phyloP scores from a whole-genome alignment of 2,113 vertebrate genomes.

The Thinocorus orbignyianus region DNA sequence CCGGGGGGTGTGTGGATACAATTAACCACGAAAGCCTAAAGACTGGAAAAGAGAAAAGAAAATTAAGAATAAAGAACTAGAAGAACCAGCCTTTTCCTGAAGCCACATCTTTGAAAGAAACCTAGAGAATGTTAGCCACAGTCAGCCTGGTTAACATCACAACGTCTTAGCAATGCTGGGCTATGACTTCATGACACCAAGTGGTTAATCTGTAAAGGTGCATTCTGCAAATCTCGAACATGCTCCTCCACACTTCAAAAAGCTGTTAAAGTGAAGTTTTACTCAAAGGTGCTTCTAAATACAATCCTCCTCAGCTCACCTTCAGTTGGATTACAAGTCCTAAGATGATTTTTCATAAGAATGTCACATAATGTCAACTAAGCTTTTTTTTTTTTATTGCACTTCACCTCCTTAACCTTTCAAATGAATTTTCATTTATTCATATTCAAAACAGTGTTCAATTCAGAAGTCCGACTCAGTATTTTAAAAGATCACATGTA shows the following conservation, averaged over 20 bases:
- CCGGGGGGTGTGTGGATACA: no score
- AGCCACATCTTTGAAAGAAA: background rate
- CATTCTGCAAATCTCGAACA: background rate
- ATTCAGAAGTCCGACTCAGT: background rate
- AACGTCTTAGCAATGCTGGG: background rate
- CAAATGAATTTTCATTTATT: background rate
- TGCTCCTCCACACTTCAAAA: background rate
- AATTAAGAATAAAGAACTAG: background rate
- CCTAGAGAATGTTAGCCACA: background rate
- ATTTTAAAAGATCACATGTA: background rate
- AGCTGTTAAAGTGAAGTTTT: background rate
- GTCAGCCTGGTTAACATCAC: background rate
- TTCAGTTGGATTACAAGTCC: rapidly evolving
- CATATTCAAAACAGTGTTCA: background rate
- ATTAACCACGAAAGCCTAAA: background rate
- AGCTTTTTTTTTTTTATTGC: background rate
- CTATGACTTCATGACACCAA: slow-evolving; percentile 16
- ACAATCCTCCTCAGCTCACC: background rate
- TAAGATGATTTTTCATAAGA: background rate
- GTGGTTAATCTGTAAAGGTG: background rate
- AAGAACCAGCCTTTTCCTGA: background rate
- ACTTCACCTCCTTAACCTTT: background rate
- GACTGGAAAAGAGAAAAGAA: background rate
- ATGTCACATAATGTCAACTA: background rate
- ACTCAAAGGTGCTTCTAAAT: background rate